Base-by-base conservation (phyloP, 2,113 vertebrate species). In the Sinocyclocheilus anophthalmus region DNA sequence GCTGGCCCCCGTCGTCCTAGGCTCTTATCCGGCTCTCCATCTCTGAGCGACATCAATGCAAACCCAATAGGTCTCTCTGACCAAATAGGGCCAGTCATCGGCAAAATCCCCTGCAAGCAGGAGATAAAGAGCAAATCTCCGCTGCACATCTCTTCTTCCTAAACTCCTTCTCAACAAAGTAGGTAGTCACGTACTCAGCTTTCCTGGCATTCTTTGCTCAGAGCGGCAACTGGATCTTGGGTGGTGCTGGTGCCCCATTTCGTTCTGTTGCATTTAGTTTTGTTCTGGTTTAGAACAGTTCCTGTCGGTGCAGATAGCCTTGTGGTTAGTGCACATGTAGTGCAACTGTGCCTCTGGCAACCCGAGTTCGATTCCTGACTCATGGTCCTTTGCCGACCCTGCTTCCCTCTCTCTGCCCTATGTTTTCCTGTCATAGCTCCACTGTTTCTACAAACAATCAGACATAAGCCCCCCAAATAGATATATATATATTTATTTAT, bases 121-220 rank as follows among this genome's bases (percentile, higher is more conserved):
- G 69, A 87, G 83, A 88, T 90, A 86, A 88, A 84, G 65, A 82
- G 69, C 67, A 65, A 75, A 88, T 88, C 76, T 78, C 37, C 9
- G 5, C 13, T n/a, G 48, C 61, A 61, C 69, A 89, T 88, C 81
- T 84, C 69, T 72, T 59, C 76, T 33, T 63, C 16, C 24, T 76
- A 50, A 84, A 86, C 76, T 84, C 61, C 30, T 39, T 73, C 18
- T 39, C 33, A 39, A 82, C 39, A 85, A 86, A 89, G 69, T 61
- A 33, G 73, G 55, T 37, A n/a, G 11, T 18, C 26, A 80, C 72
- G 14, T 70, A 14, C 10, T 63, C 24, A 3, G 20, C 30, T 61
- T 33, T 81, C 67, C 48, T 0, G 0, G 12, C 42, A 50, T 82
- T 39, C 16, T 55, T 37, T n/a, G 16, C 24, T 3, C 42, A 61